These are phyloP conservation scores for Onchidella celtica DNA, from an alignment of 2,888 invertebrate species.

Conservation along the genomic window DNA sequence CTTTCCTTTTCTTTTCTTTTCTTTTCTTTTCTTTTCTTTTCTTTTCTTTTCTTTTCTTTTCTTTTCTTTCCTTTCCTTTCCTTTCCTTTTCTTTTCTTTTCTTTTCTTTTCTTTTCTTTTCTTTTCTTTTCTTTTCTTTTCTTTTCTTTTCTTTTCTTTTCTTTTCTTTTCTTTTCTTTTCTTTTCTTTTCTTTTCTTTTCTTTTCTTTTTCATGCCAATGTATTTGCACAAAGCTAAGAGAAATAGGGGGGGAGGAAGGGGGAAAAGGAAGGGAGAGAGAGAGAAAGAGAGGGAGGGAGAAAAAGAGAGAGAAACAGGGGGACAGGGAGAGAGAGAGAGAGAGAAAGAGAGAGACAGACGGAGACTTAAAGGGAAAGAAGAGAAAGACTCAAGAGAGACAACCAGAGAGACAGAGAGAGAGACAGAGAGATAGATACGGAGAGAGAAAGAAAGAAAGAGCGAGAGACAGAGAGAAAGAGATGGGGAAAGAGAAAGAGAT, in stretches of 20 bases:
- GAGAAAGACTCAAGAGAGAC: not conserved
- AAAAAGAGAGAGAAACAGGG: not conserved
- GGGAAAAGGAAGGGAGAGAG: not conserved
- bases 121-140: not conserved
- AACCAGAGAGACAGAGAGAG: not conserved
- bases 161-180: conserved; percentile 10
- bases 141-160: not conserved
- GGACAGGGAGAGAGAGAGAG: not conserved
- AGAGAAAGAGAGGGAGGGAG: not conserved
- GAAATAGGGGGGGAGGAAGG: no score
- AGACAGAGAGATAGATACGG: not conserved
- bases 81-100: not conserved
- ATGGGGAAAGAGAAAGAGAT: not conserved
- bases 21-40: not conserved
- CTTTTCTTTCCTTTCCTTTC: conserved; percentile 12
- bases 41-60: not conserved
- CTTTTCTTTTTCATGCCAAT: not conserved
- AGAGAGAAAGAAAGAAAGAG: no score
- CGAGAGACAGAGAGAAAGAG: no score
- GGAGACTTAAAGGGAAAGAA: no score
- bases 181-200: not conserved
- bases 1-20: not conserved
- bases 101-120: not conserved
- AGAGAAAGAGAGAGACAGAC: not conserved
- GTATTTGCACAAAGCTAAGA: no score